Evolutionary conservation across 2,113 vertebrate species (phyloP), one percentile per base, ranked within the genome.

Genomic region (Epinephelus fuscoguttatus): DNA sequence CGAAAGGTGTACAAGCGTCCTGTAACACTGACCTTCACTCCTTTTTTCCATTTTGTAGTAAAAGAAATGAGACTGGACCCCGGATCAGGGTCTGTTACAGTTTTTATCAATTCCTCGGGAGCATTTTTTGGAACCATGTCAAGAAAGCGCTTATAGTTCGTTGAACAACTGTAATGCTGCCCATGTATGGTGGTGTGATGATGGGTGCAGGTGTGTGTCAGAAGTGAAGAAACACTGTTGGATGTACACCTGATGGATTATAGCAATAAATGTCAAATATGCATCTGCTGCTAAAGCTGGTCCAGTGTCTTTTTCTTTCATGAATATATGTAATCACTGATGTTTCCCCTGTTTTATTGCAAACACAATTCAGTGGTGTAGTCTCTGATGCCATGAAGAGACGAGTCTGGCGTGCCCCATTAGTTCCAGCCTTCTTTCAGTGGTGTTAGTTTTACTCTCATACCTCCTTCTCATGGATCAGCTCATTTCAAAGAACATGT

Each of bases 401-500:
- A 40, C 23, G 11, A n/a, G 33, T 14, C 30, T 45, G 57, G 33
- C 57, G 33, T 40, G 17, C 9, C 21, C 59, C 30, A 7, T 17
- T 37, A 18, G 27, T 5, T 37, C 8, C 42, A 23, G 72, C 52
- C 37, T 17, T 15, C 13, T 30, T 72, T n/a, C 15, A 49, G 11
- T 14, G 2, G 17, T 62, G 11, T 70, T 27, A 14, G 9, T 7
- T 74, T 47, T 45, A 18, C 18, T 47, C 3, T 13, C 27, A 49
- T 15, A 57, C 42, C 2, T 27, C 33, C 7, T 27, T 55, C 42
- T 76, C n/a, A 19, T 45, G 18, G 4, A 53, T 95, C 92, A 96
- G 89, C 93, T 97, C 93, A 93, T 94, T 87, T 96, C 94, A 84
- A 96, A 97, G 92, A 94, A 96, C 94, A 95, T 95, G 68, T 94